Evolutionary conservation across 2,888 invertebrate genomes (phyloP).

Genomic region (Busseola fusca): DNA sequence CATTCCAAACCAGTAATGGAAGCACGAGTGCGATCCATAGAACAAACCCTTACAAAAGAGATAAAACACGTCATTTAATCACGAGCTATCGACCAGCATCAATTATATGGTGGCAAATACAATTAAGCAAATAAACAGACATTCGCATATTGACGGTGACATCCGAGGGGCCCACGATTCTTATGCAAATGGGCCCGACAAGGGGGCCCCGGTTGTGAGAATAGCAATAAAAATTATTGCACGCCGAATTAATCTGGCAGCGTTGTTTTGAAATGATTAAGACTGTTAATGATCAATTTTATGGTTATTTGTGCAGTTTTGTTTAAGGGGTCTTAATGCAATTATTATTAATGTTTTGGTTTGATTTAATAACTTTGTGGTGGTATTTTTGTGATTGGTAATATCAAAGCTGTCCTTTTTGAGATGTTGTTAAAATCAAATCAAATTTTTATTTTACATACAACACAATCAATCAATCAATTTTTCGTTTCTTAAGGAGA

Average conservation of each 20-base stretch:
- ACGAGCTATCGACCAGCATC: constrained; percentile 58
- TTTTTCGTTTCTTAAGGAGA: no score
- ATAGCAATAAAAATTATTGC: constrained; percentile 72
- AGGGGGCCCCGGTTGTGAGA: constrained; percentile 72
- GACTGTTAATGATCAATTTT: constrained; percentile 51
- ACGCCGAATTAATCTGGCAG: constrained; percentile 56
- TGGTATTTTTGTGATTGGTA: background rate
- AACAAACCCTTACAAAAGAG: constrained; percentile 38
- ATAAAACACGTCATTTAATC: constrained; percentile 52
- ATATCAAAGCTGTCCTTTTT: background rate
- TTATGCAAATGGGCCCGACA: constrained; percentile 80
- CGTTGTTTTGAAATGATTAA: constrained; percentile 56
- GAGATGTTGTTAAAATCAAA: background rate
- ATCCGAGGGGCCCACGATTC: constrained; percentile 75
- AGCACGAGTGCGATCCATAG: constrained; percentile 19
- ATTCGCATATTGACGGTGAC: constrained; percentile 76
- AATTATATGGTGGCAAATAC: constrained; percentile 75
- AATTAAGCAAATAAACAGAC: constrained; percentile 83
- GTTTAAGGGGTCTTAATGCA: constrained; percentile 22
- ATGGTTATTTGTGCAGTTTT: constrained; percentile 42
- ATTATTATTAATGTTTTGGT: constrained; percentile 27
- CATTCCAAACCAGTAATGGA: constrained; percentile 22
- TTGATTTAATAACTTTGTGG: background rate
- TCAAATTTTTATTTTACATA: background rate
- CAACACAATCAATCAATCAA: no score